Conservation (phyloP, 1,140 invertebrate species). For the Copidosoma floridanum region DNA sequence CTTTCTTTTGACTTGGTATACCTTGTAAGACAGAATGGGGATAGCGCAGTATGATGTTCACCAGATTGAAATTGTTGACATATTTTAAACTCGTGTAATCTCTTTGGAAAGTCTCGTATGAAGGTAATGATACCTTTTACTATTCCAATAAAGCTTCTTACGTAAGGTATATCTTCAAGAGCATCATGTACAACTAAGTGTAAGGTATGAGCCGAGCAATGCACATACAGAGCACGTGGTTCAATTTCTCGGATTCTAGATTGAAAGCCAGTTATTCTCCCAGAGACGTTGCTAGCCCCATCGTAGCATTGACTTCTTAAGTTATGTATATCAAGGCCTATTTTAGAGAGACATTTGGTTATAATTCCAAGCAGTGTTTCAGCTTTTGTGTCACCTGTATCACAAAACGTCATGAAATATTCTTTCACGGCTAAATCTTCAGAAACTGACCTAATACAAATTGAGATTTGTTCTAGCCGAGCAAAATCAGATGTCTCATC, state of each 20-base stretch:
- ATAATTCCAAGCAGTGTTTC: constrained; percentile 30
- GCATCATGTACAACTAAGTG: constrained; percentile 33
- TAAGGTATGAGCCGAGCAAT: constrained; percentile 31
- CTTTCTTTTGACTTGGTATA: too few relatives aligned
- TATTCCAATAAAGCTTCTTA: constrained; percentile 25
- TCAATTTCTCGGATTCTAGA: too few relatives aligned
- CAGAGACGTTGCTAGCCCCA: constrained; percentile 34
- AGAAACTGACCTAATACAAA: constrained; percentile 19
- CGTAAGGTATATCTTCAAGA: constrained; percentile 16
- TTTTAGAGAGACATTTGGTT: constrained; percentile 21
- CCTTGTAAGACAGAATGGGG: not conserved
- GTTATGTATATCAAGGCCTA: constrained; percentile 24
- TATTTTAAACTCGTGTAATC: constrained; percentile 6
- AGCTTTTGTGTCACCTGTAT: constrained; percentile 27
- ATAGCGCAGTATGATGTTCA: not conserved
- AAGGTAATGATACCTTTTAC: constrained; percentile 28
- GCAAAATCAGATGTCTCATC: constrained; percentile 21
- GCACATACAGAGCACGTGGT: constrained; percentile 32
- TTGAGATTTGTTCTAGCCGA: constrained; percentile 14
- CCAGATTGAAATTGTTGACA: too few relatives aligned
- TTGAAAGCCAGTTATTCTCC: constrained; percentile 28
- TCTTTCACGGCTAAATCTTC: constrained; percentile 21
- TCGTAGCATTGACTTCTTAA: constrained; percentile 36
- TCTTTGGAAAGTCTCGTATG: constrained; percentile 26
- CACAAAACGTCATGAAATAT: constrained; percentile 31